Base-by-base conservation (phyloP, 2,797 vertebrate genomes). In the Echiichthys vipera region DNA sequence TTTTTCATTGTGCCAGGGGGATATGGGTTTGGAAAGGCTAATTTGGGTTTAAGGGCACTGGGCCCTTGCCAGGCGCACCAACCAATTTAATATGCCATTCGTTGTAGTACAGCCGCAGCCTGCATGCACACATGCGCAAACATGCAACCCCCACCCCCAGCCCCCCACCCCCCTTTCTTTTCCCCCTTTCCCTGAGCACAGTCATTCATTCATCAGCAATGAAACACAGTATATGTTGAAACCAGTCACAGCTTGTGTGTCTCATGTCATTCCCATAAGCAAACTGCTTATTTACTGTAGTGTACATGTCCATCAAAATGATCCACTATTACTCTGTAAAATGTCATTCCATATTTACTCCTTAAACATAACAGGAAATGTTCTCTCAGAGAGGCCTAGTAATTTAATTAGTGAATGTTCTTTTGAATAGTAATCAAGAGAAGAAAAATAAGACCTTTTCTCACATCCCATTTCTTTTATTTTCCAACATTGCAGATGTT, bases 1-100 rank as follows among this genome's bases (percentile, higher is more conserved):
- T 75, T 84, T 89, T 92, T 90, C 83, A 87, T 85, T 86, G 88
- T 89, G 90, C 87, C 80, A 80, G 65, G 67, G 86, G 90, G 89
- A 89, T 89, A 86, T 88, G 85, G 85, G 84, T 89, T 90, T 85
- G 76, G 74, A 92, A 90, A 92, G 90, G 87, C 83, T 91, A 91
- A 92, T 93, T 88, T 91, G 84, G 80, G 86, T 91, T 93, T 92
- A 87, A 90, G 89, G 91, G 90, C 81, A 87, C 66, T 88, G 87
- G 86, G 81, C 66, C 68, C 56, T 85, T 90, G 84, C 90, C 89
- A 90, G 75, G 30, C 81, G 45, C 82, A 84, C 80, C 87, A 77
- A 82, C 74, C 80, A 83, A 77, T 86, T 71, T 87, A 54, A 74
- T 85, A 81, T 84, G 85, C 84, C 88, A 80, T 89, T 86, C 36